A percentile compares a stretch with the other conserved stretches of the same genome.
Conservation (phyloP, 2,113 vertebrate species). For the Pica pica region DNA sequence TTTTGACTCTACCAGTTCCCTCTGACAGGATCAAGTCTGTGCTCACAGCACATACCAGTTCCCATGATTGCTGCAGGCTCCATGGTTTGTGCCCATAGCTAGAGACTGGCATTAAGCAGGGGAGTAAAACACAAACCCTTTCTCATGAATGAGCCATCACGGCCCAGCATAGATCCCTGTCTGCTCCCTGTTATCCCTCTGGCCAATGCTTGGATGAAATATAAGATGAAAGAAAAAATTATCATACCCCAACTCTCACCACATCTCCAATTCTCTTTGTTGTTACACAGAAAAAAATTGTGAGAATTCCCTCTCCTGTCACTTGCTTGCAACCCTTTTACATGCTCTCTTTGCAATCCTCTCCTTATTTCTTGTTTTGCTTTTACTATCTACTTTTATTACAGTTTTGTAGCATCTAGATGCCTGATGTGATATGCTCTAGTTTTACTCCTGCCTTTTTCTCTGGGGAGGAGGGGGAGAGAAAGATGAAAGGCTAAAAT, state of each 20-base stretch:
- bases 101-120: not conserved
- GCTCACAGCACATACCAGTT: not conserved
- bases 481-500: constrained; percentile 52
- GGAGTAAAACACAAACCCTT: not conserved
- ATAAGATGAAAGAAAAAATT: constrained; percentile 36
- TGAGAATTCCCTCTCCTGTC: not conserved
- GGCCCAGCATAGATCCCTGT: not conserved
- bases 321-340: not conserved
- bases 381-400: constrained; percentile 7
- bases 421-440: not conserved
- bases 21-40: not conserved
- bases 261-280: constrained; percentile 12
- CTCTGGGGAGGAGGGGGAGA: not conserved
- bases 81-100: not conserved
- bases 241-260: not conserved
- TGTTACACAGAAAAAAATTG: not conserved
- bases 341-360: not conserved
- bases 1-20: not conserved
- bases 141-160: not conserved
- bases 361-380: not conserved
- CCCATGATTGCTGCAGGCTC: not conserved
- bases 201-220: not conserved
- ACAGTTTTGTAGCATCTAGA: constrained; percentile 25
- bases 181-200: not conserved
- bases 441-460: not conserved